Conservation (phyloP, 2,113 vertebrate species). For the Phalacrocorax carbo region DNA sequence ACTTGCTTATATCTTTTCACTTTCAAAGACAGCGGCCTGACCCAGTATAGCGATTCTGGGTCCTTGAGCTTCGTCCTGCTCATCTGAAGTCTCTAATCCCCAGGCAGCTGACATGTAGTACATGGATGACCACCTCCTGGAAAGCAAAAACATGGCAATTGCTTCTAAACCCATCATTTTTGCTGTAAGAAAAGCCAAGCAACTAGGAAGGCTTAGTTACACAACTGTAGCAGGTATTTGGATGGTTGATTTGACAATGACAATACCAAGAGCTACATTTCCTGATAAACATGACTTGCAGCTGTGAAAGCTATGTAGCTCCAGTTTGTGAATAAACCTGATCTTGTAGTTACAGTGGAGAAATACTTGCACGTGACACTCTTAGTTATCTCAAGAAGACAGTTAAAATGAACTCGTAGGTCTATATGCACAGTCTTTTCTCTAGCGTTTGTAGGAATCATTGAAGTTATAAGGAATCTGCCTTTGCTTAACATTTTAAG, state of each 20-base stretch:
- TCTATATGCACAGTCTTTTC: not conserved
- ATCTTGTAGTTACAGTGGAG: not conserved
- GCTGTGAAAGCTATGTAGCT: not conserved
- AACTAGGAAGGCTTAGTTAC: not conserved
- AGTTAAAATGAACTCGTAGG: not conserved
- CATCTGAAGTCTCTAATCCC: not conserved
- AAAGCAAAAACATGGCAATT: not conserved
- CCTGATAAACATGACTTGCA: not conserved
- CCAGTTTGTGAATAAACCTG: not conserved
- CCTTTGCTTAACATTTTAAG: not conserved
- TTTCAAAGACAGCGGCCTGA: not conserved
- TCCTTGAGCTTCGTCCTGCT: not conserved
- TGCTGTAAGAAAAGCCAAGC: not conserved
- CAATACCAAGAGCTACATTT: not conserved
- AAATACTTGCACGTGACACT: not conserved
- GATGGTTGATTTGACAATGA: not conserved
- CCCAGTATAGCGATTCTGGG: not conserved
- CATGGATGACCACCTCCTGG: not conserved
- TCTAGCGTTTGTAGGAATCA: not conserved
- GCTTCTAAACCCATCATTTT: not conserved
- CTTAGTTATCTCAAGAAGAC: not conserved
- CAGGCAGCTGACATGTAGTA: not conserved
- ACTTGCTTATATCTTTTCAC: not conserved
- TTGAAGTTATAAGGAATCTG: not conserved
- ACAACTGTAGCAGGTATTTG: not conserved